Conservation (phyloP, 2,113 vertebrate species). For the Hippocampus comes region DNA sequence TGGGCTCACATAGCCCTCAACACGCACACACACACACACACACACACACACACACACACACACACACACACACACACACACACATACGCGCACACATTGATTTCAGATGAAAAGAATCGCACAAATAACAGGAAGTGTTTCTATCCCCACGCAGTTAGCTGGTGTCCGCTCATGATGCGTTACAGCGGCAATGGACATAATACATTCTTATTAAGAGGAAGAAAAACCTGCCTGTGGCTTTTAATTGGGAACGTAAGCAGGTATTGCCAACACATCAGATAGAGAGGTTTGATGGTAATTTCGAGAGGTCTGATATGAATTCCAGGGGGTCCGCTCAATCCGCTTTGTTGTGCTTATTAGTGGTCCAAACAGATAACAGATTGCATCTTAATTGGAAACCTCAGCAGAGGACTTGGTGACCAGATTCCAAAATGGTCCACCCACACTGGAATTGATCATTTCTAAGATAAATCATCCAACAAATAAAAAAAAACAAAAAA, state of each 20-base stretch:
- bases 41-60: too few species aligned
- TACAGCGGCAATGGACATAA: slow-evolving; percentile 39
- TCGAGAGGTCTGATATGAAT: slow-evolving; percentile 72
- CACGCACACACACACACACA: neutral
- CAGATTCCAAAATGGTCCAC: slow-evolving; percentile 63
- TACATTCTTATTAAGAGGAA: slow-evolving; percentile 58
- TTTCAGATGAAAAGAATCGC: slow-evolving; percentile 44
- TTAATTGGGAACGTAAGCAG: slow-evolving; percentile 63
- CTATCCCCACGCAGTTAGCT: slow-evolving; percentile 38
- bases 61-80: too few species aligned
- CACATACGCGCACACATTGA: slow-evolving; percentile 25
- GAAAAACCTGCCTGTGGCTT: slow-evolving; percentile 49
- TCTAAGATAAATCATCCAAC: slow-evolving; percentile 1
- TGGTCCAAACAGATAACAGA: slow-evolving; percentile 72
- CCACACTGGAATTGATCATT: slow-evolving; percentile 42
- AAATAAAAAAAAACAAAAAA: neutral
- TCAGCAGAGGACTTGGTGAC: slow-evolving; percentile 63
- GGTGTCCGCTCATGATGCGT: slow-evolving; percentile 33
- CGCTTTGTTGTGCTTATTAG: slow-evolving; percentile 74
- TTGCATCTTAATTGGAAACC: slow-evolving; percentile 76
- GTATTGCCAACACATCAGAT: slow-evolving; percentile 67
- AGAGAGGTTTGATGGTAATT: slow-evolving; percentile 60
- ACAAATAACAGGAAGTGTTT: slow-evolving; percentile 43
- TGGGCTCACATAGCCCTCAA: slow-evolving; percentile 22
- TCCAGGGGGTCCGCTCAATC: slow-evolving; percentile 61